Evolutionary conservation across 2,888 invertebrate genomes (phyloP).

Genomic region (Noctua comes): DNA sequence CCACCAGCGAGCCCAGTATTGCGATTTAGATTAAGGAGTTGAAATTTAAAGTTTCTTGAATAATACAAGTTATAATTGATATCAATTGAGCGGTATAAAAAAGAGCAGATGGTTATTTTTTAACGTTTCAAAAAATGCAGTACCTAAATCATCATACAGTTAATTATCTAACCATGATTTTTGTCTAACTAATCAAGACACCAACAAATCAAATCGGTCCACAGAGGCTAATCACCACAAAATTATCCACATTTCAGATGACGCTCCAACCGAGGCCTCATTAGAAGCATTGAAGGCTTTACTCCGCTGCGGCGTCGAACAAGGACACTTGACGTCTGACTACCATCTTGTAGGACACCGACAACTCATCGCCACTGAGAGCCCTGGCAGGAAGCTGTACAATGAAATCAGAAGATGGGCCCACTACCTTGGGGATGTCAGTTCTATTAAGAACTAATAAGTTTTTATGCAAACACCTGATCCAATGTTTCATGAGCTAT

Average conservation of each 20-base stretch:
- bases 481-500: not conserved
- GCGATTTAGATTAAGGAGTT: too few species aligned
- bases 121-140: not conserved
- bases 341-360: slow-evolving; percentile 92
- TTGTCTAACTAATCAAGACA: not conserved
- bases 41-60: too few species aligned
- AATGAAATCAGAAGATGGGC: slow-evolving; percentile 86
- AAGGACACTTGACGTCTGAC: slow-evolving; percentile 89
- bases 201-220: too few species aligned
- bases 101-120: not conserved
- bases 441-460: slow-evolving; percentile 68
- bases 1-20: not conserved
- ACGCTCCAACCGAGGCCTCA: slow-evolving; percentile 90
- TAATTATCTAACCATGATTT: not conserved
- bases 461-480: not conserved
- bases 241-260: slow-evolving; percentile 82
- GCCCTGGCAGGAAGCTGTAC: slow-evolving; percentile 87
- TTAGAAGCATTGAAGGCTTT: slow-evolving; percentile 89
- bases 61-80: too few species aligned
- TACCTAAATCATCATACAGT: not conserved
- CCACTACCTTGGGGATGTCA: slow-evolving; percentile 81
- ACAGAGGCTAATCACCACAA: not conserved
- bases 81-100: too few species aligned
- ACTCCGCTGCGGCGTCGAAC: slow-evolving; percentile 91
- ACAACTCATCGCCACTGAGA: slow-evolving; percentile 82